These are phyloP conservation scores for Brachypalpus laphriformis DNA, from an alignment of 2,888 invertebrate genomes.

Conservation along the genomic window DNA sequence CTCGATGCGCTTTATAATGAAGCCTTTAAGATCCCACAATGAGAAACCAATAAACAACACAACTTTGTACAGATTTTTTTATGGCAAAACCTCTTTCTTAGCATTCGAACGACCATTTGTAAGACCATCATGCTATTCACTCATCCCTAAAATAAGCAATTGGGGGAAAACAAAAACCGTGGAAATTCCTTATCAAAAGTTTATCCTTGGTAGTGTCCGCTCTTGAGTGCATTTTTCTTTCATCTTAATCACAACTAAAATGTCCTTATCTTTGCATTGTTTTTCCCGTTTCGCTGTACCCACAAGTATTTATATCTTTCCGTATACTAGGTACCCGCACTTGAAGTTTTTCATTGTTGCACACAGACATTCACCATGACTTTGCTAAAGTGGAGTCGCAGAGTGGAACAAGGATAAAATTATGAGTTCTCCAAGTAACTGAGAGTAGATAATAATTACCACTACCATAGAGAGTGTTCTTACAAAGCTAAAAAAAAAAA, in stretches of 20 bases:
- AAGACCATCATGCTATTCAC: not conserved
- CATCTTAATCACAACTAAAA: constrained; percentile 70
- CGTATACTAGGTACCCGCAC: not conserved
- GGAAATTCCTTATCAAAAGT: constrained; percentile 62
- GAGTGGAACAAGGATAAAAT: constrained; percentile 58
- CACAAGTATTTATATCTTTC: not conserved
- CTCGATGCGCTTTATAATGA: too few relatives aligned
- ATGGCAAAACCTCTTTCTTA: not conserved
- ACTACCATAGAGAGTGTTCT: constrained; percentile 33
- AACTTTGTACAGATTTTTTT: not conserved
- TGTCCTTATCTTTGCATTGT: constrained; percentile 66
- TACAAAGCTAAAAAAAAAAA: too few relatives aligned
- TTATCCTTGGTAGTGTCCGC: constrained; percentile 57
- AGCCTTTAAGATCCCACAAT: too few relatives aligned
- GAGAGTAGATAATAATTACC: constrained; percentile 71
- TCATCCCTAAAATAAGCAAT: not conserved
- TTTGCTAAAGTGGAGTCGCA: constrained; percentile 37
- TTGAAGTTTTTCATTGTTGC: constrained; percentile 49
- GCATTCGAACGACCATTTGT: not conserved
- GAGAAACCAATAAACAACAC: not conserved
- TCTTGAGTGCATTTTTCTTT: constrained; percentile 67
- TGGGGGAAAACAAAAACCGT: constrained; percentile 15
- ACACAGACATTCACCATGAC: constrained; percentile 48
- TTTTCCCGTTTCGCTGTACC: constrained; percentile 38
- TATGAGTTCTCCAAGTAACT: constrained; percentile 64